phyloP scores from a whole-genome alignment of 2,888 invertebrate species.

The Drosophila pegasa region DNA sequence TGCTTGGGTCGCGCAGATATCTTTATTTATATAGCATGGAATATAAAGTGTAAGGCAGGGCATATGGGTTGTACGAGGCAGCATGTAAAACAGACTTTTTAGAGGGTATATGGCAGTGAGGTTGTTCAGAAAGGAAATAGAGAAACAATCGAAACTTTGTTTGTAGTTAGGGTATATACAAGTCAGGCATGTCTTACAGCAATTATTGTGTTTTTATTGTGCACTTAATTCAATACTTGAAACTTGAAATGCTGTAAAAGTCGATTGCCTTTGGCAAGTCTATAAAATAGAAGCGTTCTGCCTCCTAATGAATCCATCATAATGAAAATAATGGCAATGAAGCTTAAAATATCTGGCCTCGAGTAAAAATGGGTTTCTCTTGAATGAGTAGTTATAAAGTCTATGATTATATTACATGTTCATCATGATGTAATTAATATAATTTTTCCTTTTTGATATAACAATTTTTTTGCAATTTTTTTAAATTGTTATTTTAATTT shows the following conservation, averaged over 20 bases:
- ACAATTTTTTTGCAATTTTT: too few species aligned
- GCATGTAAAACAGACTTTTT: too few species aligned
- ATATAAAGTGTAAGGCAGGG: neutral
- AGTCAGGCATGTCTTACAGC: neutral
- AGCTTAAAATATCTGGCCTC: neutral
- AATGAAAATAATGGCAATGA: neutral
- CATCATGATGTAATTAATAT: neutral
- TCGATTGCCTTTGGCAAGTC: neutral
- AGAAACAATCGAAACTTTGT: too few species aligned
- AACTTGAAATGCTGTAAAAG: neutral
- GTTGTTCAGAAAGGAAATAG: too few species aligned
- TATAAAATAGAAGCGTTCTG: neutral
- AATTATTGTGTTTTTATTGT: neutral
- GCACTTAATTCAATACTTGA: neutral
- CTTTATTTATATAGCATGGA: slow-evolving; percentile 48
- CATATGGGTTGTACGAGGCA: neutral
- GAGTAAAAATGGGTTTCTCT: neutral
- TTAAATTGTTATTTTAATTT: too few species aligned
- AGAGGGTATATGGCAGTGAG: neutral
- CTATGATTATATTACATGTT: neutral
- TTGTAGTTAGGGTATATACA: neutral
- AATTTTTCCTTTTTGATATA: too few species aligned
- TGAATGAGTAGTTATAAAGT: neutral
- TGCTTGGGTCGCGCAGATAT: slow-evolving; percentile 44
- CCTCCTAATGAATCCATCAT: slow-evolving; percentile 14